Evolutionary conservation across 2,797 vertebrate species (phyloP).

Genomic region (Potorous gilbertii): DNA sequence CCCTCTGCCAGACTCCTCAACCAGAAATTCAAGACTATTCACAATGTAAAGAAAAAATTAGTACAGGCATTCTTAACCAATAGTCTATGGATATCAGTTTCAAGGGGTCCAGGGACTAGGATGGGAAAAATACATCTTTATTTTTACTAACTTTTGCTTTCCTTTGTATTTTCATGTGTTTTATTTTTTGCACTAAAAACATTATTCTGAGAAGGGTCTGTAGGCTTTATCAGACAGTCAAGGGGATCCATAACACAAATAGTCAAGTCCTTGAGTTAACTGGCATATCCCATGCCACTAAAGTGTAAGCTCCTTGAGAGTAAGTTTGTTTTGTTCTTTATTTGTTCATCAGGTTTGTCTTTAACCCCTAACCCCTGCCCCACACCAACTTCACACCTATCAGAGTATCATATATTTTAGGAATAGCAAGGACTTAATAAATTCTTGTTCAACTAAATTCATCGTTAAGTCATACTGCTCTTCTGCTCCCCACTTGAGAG

Average conservation of each 20-base stretch:
- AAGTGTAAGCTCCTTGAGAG: not conserved
- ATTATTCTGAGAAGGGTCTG: not conserved
- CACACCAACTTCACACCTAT: too few relatives aligned
- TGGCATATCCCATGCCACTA: not conserved
- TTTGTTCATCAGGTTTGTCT: not conserved
- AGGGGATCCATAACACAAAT: not conserved
- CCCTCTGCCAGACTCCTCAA: not conserved
- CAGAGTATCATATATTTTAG: not conserved
- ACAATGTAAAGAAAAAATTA: not conserved
- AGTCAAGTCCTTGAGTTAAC: not conserved
- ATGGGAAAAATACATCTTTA: not conserved
- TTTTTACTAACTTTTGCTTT: not conserved
- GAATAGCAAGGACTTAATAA: not conserved
- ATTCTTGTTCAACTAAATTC: not conserved
- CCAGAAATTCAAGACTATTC: not conserved
- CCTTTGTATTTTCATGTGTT: not conserved
- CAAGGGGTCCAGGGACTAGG: not conserved
- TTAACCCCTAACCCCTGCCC: not conserved
- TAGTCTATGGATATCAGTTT: not conserved
- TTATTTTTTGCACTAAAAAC: not conserved
- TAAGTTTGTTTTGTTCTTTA: not conserved
- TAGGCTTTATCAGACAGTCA: not conserved
- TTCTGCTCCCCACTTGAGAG: not conserved
- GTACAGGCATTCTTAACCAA: not conserved
- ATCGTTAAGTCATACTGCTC: not conserved